Conservation (phyloP, 2,888 invertebrate species). For the Brachynemurus nebulosus region DNA sequence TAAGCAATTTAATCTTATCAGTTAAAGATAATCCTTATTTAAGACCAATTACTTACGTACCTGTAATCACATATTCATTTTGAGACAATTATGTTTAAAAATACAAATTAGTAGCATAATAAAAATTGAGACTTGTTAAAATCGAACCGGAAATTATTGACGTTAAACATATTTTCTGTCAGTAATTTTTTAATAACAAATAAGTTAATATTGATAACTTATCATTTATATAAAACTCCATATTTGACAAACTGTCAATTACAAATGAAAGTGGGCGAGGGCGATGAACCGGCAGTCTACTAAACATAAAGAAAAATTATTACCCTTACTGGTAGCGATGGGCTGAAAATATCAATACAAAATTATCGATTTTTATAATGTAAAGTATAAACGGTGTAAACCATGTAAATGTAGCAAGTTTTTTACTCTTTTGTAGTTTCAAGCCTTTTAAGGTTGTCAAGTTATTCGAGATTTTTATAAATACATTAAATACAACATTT, state of each 20-base stretch:
- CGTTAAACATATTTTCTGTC: background rate
- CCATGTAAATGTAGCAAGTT: too few species aligned
- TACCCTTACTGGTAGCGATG: too few species aligned
- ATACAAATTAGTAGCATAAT: background rate
- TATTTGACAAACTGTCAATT: background rate
- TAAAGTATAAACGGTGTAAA: too few species aligned
- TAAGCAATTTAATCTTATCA: background rate
- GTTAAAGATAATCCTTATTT: background rate
- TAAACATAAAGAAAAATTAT: too few species aligned
- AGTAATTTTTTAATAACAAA: background rate
- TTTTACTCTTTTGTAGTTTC: too few species aligned
- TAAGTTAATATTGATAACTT: background rate
- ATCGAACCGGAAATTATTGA: background rate
- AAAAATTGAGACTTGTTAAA: background rate
- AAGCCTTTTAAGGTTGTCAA: too few species aligned
- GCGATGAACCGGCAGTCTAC: background rate
- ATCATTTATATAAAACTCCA: background rate
- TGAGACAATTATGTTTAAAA: background rate
- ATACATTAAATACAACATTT: too few species aligned
- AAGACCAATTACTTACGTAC: background rate
- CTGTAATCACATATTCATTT: background rate
- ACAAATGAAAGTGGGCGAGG: background rate
- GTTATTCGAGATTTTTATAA: too few species aligned
- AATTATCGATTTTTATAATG: too few species aligned
- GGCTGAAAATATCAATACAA: too few species aligned